Base-by-base conservation (phyloP, 2,113 vertebrate genomes). In the rabbit (Oryctolagus cuniculus) region DNA sequence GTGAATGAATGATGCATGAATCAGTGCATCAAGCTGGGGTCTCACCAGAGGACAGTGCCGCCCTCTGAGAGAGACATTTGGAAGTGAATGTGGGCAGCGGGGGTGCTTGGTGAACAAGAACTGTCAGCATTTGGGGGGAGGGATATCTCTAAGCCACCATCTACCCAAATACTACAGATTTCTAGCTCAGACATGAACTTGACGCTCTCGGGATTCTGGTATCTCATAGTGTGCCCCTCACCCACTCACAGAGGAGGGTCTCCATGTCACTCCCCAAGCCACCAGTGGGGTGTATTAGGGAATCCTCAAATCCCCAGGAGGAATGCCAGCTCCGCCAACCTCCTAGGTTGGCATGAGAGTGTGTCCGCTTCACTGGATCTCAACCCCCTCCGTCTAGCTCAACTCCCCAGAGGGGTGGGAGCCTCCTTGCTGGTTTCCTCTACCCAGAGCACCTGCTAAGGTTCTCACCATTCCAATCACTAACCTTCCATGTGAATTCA, bases 101-200 rank as follows among this genome's bases (percentile, higher is more conserved):
- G 31, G 73, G 51, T 34, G 94, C 77, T 36, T 8, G 51, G 12
- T 13, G 49, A 69, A 31, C 58, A 74, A 82, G 85, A 73, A 88
- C 86, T 89, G 77, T 0, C 81, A 80, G 38, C 29, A 63, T 67
- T 74, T 8, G 38, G 17, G 15, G 25, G 74, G 21, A 77, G 44
- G 22, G 21, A 82, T 27, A 67, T 38, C 92, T 27, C 29, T 29
- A 81, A 94, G 58, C 92, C 53, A 82, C 38, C 70, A 63, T 19
- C n/a, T 44, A 61, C 25, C 44, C 77, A 84, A 88, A 87, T 6
- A 24, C 19, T 91, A 86, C 24, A 72, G 53, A 63, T 81, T 74
- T 89, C 91, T 66, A 49, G 55, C 79, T 91, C 83, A 93, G 55
- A 53, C 6, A 38, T 58, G n/a, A 81, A 89, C 31, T 91, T 88